Percentiles rank a stretch among this genome's conserved stretches.
Conservation (phyloP, 1,140 invertebrate species). For the Drosophila littoralis region DNA sequence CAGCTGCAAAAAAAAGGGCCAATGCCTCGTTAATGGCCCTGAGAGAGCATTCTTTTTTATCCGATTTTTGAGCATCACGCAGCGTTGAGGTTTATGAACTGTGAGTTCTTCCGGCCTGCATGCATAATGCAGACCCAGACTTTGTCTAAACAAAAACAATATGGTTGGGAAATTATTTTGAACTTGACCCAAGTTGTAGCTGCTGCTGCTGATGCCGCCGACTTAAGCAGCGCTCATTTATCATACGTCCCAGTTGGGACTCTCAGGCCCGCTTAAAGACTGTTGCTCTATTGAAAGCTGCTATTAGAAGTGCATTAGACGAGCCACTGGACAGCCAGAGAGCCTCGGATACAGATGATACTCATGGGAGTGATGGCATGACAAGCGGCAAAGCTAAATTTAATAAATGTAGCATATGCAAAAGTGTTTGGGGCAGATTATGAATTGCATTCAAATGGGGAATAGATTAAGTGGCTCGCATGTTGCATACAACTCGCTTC, state of each 20-base stretch:
- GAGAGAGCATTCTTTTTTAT: constrained; percentile 20
- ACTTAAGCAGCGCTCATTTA: constrained; percentile 44
- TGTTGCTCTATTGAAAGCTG: constrained; percentile 38
- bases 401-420: constrained; percentile 58
- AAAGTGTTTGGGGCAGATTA: constrained; percentile 2
- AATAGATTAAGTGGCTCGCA: neutral
- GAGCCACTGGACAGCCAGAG: neutral
- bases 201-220: constrained; percentile 21
- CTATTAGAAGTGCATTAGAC: constrained; percentile 58
- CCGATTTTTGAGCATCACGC: constrained; percentile 7
- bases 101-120: constrained; percentile 38
- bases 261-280: constrained; percentile 7
- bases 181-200: constrained; percentile 66
- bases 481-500: neutral
- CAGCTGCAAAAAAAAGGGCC: constrained; percentile 52
- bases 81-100: constrained; percentile 57
- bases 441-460: constrained; percentile 19
- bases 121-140: constrained; percentile 36
- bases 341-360: constrained; percentile 17
- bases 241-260: constrained; percentile 35
- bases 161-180: constrained; percentile 66
- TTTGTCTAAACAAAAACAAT: constrained; percentile 44
- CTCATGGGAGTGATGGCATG: constrained; percentile 33
- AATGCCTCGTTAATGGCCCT: constrained; percentile 75
- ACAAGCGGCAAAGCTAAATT: constrained; percentile 58